Conservation (phyloP, 2,797 vertebrate species). For the Mycteria americana region DNA sequence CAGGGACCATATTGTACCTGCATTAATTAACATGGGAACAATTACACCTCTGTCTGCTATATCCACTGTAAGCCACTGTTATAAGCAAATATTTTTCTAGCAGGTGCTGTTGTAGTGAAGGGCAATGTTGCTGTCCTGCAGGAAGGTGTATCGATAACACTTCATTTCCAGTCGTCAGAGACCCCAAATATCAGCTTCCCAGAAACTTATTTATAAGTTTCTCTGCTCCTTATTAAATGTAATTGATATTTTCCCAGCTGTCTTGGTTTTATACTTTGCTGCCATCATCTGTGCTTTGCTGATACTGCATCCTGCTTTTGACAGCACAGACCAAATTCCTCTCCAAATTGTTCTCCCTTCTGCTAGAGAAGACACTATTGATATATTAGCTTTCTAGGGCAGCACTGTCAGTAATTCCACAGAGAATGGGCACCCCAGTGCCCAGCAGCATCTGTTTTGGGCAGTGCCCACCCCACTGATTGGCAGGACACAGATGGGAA, state of each 20-base stretch:
- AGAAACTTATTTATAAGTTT: not conserved
- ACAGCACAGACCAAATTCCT: not conserved
- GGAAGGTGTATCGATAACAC: not conserved
- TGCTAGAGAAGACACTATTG: not conserved
- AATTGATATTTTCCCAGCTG: not conserved
- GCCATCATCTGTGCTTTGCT: constrained; percentile 53
- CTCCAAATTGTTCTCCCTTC: not conserved
- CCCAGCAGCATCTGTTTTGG: not conserved
- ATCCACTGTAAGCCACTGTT: not conserved
- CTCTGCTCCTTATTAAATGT: not conserved
- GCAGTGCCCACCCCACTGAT: not conserved
- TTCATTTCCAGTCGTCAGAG: not conserved
- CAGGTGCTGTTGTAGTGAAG: not conserved
- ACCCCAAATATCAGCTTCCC: not conserved
- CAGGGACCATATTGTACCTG: not conserved
- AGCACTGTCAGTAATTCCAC: not conserved
- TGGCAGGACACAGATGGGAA: not conserved
- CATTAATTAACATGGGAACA: not conserved
- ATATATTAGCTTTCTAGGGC: not conserved
- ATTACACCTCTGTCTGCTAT: not conserved
- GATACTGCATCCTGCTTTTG: not conserved
- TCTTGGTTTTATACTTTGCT: constrained; percentile 59
- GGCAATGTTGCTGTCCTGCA: not conserved
- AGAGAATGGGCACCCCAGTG: not conserved
- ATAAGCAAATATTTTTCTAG: not conserved